Conservation (phyloP, 2,888 invertebrate species). For the Caenorhabditis imperialis region DNA sequence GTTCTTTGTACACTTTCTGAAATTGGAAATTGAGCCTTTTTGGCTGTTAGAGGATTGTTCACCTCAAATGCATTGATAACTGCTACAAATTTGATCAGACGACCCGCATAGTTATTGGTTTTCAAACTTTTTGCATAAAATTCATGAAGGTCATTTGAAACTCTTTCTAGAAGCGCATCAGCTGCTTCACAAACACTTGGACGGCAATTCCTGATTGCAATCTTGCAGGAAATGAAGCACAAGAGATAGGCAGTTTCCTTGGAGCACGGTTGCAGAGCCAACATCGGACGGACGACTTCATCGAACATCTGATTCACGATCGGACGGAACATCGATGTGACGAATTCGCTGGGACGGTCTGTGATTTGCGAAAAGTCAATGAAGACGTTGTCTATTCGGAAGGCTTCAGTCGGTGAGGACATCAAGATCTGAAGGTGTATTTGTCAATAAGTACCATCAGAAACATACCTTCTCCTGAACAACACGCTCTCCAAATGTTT, state of each 20-base stretch:
- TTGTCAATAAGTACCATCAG: no score
- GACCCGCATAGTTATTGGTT: neutral
- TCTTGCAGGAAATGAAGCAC: neutral
- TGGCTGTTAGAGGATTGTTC: neutral
- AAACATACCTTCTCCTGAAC: no score
- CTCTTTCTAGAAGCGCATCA: neutral
- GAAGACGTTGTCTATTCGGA: neutral
- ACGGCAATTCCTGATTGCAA: neutral
- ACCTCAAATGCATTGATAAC: conserved; percentile 2
- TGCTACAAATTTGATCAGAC: neutral
- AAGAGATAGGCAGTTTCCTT: conserved; percentile 1
- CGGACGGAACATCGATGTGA: neutral
- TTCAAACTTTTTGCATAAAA: neutral
- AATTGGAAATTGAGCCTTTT: no score
- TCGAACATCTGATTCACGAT: neutral
- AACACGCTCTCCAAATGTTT: neutral
- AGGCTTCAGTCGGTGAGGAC: neutral
- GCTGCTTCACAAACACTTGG: neutral
- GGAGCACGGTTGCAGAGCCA: neutral
- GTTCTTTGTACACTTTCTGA: conserved; percentile 3
- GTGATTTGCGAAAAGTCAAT: neutral
- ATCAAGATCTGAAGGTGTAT: neutral
- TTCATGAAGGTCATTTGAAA: conserved; percentile 4
- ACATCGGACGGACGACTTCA: neutral
- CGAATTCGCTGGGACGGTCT: neutral